Evolutionary conservation across 53 echinoderm and acorn worm genomes (phyloP), one percentile per base, ranked within the genome.

Genomic region (Henricia sp.): DNA sequence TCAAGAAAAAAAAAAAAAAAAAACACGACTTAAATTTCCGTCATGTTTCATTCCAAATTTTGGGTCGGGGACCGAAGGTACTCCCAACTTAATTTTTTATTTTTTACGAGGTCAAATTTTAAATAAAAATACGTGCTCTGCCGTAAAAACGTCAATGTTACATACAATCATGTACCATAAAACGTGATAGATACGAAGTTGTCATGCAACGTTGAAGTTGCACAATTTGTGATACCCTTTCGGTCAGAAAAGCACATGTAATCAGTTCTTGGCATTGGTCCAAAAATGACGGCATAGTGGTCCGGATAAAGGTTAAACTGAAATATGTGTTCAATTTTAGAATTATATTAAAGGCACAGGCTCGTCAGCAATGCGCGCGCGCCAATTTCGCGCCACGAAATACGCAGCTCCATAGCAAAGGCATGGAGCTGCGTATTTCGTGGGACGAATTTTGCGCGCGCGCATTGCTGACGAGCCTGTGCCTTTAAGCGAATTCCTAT

Each of bases 111-210:
- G 64, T 80, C 80, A 80, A 48, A 80, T 80, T 63, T 63, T 64
- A 44, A 27, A n/a, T n/a, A n/a, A 28, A 46, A 64, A 63, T 80
- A 34, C 44, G 57, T 17, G 77, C 39, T 44, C 19, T 14, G 64
- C 57, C 20, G 63, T 80, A 62, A 80, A 80, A 32, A 37, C 64
- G 80, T 80, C 80, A 64, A 13, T 43, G n/a, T 62, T 63, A 34
- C 80, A 80, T n/a, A n/a, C n/a, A n/a, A n/a, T n/a, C n/a, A 80
- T 64, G 80, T 80, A 64, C 64, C 80, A 64, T 30, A 43, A 32
- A n/a, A 50, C 44, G 30, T 80, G 80, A 63, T 64, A 64, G 64
- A 80, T 80, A 76, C 41, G 40, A 58, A 57, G 59, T 76, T 76
- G 76, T 76, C 76, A 76, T 76, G 76, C 76, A 76, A 76, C 76